Percentiles rank a stretch among this genome's conserved stretches.
Conservation (phyloP, 2,888 invertebrate species). For the Sialis lutaria region DNA sequence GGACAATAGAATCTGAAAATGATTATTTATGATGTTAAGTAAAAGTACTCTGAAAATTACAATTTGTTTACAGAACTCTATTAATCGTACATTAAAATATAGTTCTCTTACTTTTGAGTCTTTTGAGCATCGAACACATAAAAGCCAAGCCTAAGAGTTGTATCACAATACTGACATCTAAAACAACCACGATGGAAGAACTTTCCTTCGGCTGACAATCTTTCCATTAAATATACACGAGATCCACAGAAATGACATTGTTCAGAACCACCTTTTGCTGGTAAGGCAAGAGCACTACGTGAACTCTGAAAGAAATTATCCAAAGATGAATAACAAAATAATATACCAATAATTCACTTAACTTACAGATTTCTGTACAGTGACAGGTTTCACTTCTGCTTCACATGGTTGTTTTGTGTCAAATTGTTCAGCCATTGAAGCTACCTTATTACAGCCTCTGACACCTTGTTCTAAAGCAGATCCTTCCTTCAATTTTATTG, state of each 20-base stretch:
- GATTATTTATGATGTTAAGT: background rate
- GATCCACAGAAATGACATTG: constrained; percentile 78
- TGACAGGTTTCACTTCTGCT: constrained; percentile 23
- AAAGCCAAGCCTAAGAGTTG: constrained; percentile 63
- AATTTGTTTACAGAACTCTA: too few species aligned
- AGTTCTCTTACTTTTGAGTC: constrained; percentile 25
- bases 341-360: background rate
- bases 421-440: constrained; percentile 71
- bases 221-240: constrained; percentile 86
- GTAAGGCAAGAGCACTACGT: constrained; percentile 38
- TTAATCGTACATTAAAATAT: background rate
- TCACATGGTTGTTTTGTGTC: constrained; percentile 35
- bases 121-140: constrained; percentile 55
- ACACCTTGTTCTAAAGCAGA: constrained; percentile 43
- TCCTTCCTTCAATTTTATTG: constrained; percentile 63
- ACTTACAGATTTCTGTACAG: constrained; percentile 34
- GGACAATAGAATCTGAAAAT: constrained; percentile 48
- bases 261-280: constrained; percentile 51
- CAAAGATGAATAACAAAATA: constrained; percentile 6
- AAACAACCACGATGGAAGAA: constrained; percentile 88
- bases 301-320: constrained; percentile 28
- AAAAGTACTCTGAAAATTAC: too few species aligned
- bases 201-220: constrained; percentile 74
- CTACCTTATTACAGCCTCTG: constrained; percentile 58
- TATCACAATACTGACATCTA: constrained; percentile 83